Base-by-base conservation (phyloP, 2,888 invertebrate species). In the Brenthis ino region DNA sequence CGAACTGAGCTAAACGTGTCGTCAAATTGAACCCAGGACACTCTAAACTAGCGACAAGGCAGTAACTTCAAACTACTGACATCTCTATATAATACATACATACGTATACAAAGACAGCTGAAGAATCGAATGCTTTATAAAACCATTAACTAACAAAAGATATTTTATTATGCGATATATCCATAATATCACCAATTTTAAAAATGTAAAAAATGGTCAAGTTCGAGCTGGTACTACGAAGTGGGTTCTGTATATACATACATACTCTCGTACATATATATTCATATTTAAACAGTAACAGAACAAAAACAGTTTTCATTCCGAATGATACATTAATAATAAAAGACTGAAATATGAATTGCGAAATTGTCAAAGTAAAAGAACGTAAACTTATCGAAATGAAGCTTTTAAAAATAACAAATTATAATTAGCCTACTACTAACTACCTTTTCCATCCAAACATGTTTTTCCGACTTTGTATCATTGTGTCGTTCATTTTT, bases 181-280 rank as follows among this genome's bases (percentile, higher is more conserved):
- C 63, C 67, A 73, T 75, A 77, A 76, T 76, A 75, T 72, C 66
- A 72, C 69, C 72, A 73, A 76, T 77, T 74, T 72, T 64, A 70
- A 73, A 72, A 67, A 55, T 43, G n/a, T 33, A 67, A 53, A 61
- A 55, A 58, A 50, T 13, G 33, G 63, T 43, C 2, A 63, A 14
- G 63, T 13, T 3, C 6, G 53, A 20, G 51, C 48, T 20, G 12
- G 16, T 43, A 13, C 0, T 3, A 20, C 3, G 13, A 6, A 13
- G 16, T 14, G 4, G 53, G 63, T 53, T 63, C 63, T 4, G 63
- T 63, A 63, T 37, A 8, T 6, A 28, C n/a, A 33, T 16, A 20
- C 20, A 20, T 20, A 20, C 20, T 20, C 20, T 20, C 20, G 20
- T 20, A 20, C 20, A 53, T 33, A 11, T 50, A 24, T 11, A 20